phyloP scores from a whole-genome alignment of 2,113 vertebrate genomes.

The Piliocolobus tephrosceles region DNA sequence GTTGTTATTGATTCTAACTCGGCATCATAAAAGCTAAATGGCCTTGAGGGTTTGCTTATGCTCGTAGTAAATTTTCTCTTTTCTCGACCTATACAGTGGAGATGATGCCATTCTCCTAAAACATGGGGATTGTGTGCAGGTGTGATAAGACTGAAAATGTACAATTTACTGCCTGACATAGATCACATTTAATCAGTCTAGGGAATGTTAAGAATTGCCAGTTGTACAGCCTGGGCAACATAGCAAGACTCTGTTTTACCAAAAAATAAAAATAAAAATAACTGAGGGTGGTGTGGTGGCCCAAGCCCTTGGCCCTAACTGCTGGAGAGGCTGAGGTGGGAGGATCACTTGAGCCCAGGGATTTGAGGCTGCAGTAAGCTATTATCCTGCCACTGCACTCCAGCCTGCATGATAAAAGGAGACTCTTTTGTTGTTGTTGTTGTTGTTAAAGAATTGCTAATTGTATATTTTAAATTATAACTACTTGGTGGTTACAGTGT shows the following conservation, averaged over 20 bases:
- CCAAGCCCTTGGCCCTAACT: too few relatives aligned
- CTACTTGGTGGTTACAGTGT: neutral
- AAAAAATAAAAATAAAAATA: too few relatives aligned
- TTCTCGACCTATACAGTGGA: neutral
- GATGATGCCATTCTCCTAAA: neutral
- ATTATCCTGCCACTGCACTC: too few relatives aligned
- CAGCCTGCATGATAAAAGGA: too few relatives aligned
- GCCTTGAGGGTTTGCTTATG: neutral
- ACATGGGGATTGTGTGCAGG: fast-evolving
- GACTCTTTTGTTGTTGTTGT: too few relatives aligned
- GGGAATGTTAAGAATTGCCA: neutral
- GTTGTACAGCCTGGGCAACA: too few relatives aligned
- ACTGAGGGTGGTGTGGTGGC: too few relatives aligned
- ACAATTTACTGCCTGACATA: neutral
- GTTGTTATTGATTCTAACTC: neutral
- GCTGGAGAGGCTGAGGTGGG: too few relatives aligned
- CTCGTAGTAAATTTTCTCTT: neutral
- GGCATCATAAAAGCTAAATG: neutral
- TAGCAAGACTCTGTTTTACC: too few relatives aligned
- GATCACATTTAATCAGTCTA: neutral
- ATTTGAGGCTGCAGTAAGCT: too few relatives aligned
- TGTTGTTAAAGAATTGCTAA: neutral
- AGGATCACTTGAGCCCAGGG: too few relatives aligned
- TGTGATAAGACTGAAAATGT: neutral
- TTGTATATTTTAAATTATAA: neutral